These are phyloP conservation scores for Falco naumanni DNA, from an alignment of 2,797 vertebrate genomes.

Conservation along the genomic window DNA sequence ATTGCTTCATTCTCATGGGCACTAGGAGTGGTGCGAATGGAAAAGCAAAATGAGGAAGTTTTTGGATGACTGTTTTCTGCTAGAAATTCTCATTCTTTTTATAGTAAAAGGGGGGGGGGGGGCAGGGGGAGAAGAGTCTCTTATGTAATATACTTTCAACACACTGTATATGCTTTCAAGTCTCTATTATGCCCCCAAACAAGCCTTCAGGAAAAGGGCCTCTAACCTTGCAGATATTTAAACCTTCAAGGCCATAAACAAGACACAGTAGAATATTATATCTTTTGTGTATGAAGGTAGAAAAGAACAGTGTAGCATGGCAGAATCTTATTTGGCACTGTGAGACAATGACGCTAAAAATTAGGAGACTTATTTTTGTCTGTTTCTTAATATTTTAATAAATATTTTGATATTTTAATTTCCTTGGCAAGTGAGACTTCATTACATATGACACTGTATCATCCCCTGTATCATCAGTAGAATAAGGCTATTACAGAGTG, in stretches of 20 bases:
- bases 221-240: neutral
- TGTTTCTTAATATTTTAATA: neutral
- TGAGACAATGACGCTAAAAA: neutral
- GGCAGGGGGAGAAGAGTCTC: rapidly evolving
- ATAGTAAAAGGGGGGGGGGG: neutral
- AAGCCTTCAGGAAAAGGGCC: neutral
- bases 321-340: neutral
- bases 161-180: neutral
- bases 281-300: neutral
- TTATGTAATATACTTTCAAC: neutral
- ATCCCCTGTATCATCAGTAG: neutral
- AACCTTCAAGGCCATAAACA: neutral
- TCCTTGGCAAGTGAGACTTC: neutral
- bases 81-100: conserved; percentile 16
- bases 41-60: neutral
- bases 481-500: neutral
- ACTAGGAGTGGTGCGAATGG: neutral
- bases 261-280: neutral
- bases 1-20: neutral
- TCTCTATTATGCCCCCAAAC: neutral
- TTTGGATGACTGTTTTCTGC: neutral
- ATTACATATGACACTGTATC: neutral
- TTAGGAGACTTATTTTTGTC: neutral
- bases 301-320: neutral
- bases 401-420: neutral